phyloP scores from a whole-genome alignment of 2,797 vertebrate species.

The Capromys pilorides region DNA sequence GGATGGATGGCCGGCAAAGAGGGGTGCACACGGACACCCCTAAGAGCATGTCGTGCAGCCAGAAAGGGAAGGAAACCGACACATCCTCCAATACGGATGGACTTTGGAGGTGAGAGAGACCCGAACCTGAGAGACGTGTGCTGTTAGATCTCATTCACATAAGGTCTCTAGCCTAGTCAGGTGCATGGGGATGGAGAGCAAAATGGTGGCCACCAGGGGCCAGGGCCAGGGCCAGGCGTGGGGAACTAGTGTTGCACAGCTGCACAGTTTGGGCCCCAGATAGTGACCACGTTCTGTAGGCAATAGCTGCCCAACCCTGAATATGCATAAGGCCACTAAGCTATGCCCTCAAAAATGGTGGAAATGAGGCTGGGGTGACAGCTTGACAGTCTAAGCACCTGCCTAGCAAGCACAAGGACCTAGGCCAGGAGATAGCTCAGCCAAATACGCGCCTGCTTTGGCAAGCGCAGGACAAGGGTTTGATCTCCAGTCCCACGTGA shows the following conservation, averaged over 20 bases:
- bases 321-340: not conserved
- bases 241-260: not conserved
- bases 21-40: too few species aligned
- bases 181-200: not conserved
- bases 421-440: too few species aligned
- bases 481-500: too few species aligned
- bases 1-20: not conserved
- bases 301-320: not conserved
- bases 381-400: too few species aligned
- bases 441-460: too few species aligned
- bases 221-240: fast-evolving
- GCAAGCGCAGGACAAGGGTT: too few species aligned
- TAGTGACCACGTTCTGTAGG: not conserved
- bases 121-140: not conserved
- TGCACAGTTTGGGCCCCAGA: too few species aligned
- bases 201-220: fast-evolving
- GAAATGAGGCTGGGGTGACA: too few species aligned
- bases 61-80: not conserved
- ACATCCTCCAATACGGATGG: not conserved
- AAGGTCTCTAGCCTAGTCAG: not conserved
- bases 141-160: fast-evolving
- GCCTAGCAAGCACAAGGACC: too few species aligned
- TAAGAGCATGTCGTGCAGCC: not conserved
- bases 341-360: not conserved
- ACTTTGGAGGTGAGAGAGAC: not conserved